A percentile compares a stretch with the other conserved stretches of the same genome.
phyloP scores from a whole-genome alignment of 2,888 invertebrate species.

The Acronicta leporina region DNA sequence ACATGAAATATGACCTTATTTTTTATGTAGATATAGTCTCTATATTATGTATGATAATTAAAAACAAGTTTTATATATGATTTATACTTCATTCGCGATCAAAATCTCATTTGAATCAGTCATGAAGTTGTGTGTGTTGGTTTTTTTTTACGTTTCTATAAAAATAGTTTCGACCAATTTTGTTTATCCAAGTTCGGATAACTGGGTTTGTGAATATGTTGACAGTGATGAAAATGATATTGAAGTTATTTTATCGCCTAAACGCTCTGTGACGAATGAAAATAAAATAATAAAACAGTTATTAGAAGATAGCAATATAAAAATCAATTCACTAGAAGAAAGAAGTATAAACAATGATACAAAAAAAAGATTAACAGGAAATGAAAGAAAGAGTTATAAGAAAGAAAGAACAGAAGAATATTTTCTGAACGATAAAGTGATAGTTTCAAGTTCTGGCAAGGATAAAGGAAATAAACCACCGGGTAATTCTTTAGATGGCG shows the following conservation, averaged over 20 bases:
- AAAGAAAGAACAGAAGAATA: too few relatives aligned
- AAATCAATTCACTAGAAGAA: too few relatives aligned
- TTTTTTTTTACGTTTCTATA: not conserved
- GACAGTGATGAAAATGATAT: not conserved
- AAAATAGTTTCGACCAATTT: not conserved
- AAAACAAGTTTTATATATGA: not conserved
- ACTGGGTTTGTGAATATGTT: conserved; percentile 12
- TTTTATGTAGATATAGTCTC: too few relatives aligned
- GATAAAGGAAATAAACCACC: not conserved
- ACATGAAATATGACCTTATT: too few relatives aligned
- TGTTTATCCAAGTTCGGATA: conserved; percentile 1
- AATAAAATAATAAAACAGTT: not conserved
- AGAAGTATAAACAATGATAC: too few relatives aligned
- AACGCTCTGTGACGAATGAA: not conserved
- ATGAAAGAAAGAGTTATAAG: too few relatives aligned
- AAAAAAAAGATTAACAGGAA: too few relatives aligned
- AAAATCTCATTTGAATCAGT: not conserved
- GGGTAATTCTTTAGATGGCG: not conserved
- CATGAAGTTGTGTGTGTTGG: conserved; percentile 7
- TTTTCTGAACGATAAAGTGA: too few relatives aligned
- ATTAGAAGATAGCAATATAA: not conserved
- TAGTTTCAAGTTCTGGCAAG: not conserved
- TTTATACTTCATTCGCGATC: not conserved
- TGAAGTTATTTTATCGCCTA: not conserved
- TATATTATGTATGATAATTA: too few relatives aligned